These are phyloP conservation scores for Mesocricetus auratus DNA, from an alignment of 2,113 vertebrate genomes.

Conservation along the genomic window DNA sequence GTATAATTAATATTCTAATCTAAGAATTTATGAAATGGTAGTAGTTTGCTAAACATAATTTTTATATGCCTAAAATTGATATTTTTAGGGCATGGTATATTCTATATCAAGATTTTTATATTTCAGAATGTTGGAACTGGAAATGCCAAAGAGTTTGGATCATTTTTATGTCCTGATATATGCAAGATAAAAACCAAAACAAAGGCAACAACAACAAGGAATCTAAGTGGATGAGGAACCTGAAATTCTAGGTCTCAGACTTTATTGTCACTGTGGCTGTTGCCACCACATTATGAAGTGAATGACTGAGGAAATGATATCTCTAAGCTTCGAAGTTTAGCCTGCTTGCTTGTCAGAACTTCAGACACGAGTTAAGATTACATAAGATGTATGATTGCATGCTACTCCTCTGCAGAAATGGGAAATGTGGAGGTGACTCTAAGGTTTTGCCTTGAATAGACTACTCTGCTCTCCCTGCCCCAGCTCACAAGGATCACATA, in stretches of 20 bases:
- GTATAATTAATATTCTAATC: neutral
- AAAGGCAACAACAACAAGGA: neutral
- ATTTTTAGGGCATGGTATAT: neutral
- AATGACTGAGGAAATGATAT: neutral
- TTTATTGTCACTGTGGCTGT: neutral
- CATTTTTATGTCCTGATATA: neutral
- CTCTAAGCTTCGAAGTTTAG: constrained; percentile 14
- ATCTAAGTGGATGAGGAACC: neutral
- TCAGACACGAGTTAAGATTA: neutral
- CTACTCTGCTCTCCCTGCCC: neutral
- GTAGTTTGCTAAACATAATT: constrained; percentile 8
- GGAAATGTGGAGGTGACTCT: constrained; percentile 8
- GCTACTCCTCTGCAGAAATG: neutral
- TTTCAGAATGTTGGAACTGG: constrained; percentile 49
- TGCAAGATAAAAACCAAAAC: neutral
- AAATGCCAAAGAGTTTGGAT: constrained; percentile 28
- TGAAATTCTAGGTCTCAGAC: constrained; percentile 27
- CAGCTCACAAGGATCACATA: neutral
- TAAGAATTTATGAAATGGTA: constrained; percentile 30
- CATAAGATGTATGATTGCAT: neutral
- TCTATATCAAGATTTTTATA: neutral
- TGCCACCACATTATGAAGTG: neutral
- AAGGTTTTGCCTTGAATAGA: neutral
- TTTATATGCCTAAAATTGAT: neutral
- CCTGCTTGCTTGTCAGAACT: neutral